Conservation (phyloP, 2,113 vertebrate species). For the Xenopus tropicalis region DNA sequence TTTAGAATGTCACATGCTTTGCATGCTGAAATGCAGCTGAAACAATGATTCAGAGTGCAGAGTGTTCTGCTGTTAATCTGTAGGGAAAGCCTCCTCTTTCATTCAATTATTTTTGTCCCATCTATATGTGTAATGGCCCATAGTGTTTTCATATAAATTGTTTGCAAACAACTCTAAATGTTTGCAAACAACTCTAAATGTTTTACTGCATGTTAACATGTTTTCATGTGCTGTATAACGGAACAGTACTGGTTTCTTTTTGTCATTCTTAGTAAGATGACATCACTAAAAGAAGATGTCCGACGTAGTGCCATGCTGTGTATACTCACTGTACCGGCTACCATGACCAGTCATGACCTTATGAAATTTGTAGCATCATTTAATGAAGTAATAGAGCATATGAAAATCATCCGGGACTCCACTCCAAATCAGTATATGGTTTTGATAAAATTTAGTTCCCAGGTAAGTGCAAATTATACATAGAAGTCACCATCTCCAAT, state of each 20-base stretch:
- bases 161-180: too few relatives aligned
- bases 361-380: conserved; percentile 97
- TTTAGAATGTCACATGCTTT: too few relatives aligned
- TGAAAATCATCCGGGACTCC: conserved; percentile 98
- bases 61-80: too few relatives aligned
- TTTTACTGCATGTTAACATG: too few relatives aligned
- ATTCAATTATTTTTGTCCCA: too few relatives aligned
- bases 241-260: background rate
- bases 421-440: conserved; percentile 98
- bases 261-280: conserved; percentile 85
- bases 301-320: conserved; percentile 94
- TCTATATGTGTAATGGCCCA: too few relatives aligned
- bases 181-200: too few relatives aligned
- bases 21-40: too few relatives aligned
- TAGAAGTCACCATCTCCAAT: conserved; percentile 6
- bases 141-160: too few relatives aligned
- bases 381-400: conserved; percentile 95
- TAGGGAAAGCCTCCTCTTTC: too few relatives aligned
- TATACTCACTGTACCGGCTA: conserved; percentile 90
- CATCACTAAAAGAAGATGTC: conserved; percentile 85
- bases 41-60: too few relatives aligned
- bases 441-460: conserved; percentile 87
- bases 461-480: too few relatives aligned
- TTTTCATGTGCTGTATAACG: background rate
- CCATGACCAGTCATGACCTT: conserved; percentile 97